phyloP scores from a whole-genome alignment of 2,888 invertebrate genomes.

The Chrysolina haemoptera region DNA sequence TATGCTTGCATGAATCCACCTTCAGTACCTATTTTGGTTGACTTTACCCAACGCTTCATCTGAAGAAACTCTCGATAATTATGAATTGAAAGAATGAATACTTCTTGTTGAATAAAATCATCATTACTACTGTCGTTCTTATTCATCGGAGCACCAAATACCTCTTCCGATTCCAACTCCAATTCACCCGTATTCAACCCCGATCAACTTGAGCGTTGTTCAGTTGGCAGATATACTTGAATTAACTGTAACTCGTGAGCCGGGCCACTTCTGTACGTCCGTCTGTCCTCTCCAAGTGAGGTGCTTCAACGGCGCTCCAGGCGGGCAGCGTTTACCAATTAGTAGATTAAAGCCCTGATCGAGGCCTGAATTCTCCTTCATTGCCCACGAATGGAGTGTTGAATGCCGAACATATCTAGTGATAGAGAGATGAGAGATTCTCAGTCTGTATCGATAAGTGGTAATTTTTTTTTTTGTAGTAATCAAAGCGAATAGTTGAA shows the following conservation, averaged over 20 bases:
- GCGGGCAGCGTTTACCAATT: slow-evolving; percentile 37
- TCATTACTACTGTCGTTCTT: background rate
- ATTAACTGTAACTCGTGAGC: slow-evolving; percentile 41
- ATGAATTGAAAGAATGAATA: no score
- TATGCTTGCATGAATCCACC: no score
- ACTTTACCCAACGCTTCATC: no score
- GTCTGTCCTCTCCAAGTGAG: slow-evolving; percentile 27
- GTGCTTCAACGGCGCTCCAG: slow-evolving; percentile 27
- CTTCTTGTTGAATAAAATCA: no score
- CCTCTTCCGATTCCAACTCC: background rate
- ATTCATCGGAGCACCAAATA: background rate
- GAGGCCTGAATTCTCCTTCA: slow-evolving; percentile 3
- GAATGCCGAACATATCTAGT: background rate
- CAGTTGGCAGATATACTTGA: slow-evolving; percentile 35
- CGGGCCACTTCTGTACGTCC: slow-evolving; percentile 29
- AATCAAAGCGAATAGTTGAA: no score
- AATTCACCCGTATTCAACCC: slow-evolving; percentile 2
- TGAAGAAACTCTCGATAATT: no score
- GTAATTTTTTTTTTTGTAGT: no score
- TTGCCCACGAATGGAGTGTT: background rate
- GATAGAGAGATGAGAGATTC: background rate
- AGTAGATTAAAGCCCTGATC: slow-evolving; percentile 35
- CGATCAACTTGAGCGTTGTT: slow-evolving; percentile 34
- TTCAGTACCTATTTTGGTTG: no score
- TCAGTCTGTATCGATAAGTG: no score